A percentile compares a stretch with the other conserved stretches of the same genome.
Evolutionary conservation across 2,797 vertebrate species (phyloP).

Genomic region (Nyctalus aviator): DNA sequence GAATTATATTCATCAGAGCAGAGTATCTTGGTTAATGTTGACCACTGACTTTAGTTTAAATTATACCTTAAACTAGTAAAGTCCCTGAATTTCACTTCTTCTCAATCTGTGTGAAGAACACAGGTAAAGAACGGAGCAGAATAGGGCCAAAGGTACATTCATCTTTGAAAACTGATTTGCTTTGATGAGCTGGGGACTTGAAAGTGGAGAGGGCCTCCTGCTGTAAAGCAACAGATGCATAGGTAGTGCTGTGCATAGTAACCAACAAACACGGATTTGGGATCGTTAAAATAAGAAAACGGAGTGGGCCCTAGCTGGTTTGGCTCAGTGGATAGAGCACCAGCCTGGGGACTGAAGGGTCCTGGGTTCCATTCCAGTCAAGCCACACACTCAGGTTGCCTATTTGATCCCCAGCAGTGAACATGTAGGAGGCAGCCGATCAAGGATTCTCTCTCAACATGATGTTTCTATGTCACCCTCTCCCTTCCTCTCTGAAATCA

Average conservation of each 20-base stretch:
- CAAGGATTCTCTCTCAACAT: too few species aligned
- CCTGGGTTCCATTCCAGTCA: too few species aligned
- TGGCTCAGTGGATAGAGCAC: too few species aligned
- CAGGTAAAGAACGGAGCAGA: neutral
- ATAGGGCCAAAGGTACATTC: neutral
- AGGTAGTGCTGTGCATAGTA: neutral
- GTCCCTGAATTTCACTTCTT: conserved; percentile 43
- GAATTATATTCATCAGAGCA: neutral
- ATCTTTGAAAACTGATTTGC: conserved; percentile 26
- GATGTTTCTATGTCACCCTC: too few species aligned
- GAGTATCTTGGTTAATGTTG: neutral
- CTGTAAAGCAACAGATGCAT: neutral
- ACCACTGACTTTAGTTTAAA: neutral
- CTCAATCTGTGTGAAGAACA: neutral
- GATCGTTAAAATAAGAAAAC: conserved; percentile 3
- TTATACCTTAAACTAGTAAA: conserved; percentile 20
- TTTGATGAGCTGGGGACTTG: neutral
- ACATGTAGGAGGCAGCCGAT: too few species aligned
- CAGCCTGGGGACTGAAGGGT: too few species aligned
- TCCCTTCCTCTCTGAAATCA: too few species aligned
- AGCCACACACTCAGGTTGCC: too few species aligned
- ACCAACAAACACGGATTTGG: neutral
- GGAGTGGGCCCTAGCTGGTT: too few species aligned
- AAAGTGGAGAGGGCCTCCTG: neutral
- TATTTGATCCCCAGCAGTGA: too few species aligned